Evolutionary conservation across 2,888 invertebrate species (phyloP), one percentile per base, ranked within the genome.

Genomic region (Drosophila nigricruria): DNA sequence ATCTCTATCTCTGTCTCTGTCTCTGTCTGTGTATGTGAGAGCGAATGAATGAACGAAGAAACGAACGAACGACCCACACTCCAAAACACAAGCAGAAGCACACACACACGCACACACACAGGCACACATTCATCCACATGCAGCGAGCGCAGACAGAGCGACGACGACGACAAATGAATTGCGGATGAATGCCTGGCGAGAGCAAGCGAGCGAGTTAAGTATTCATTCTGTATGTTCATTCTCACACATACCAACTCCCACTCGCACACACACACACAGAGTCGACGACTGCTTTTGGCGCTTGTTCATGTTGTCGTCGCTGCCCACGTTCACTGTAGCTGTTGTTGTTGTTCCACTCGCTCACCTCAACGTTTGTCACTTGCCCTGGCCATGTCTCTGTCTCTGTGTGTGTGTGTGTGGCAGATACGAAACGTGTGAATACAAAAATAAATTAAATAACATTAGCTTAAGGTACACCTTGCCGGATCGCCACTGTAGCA

Each of bases 381-480:
- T 63, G 65, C 42, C 54, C 42, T 65, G 65, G 61, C 25, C 66
- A 47, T 58, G 30, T 58, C 40, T 49, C 34, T 53, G 25, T 60
- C 53, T 12, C 36, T 56, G 36, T 59, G 49, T 62, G 25, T 59
- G 43, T 65, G 20, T 60, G 54, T 32, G 18, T 36, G 18, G 64
- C 56, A 52, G 70, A 45, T 49, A 61, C 68, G 47, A 72, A 85
- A 89, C 76, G 86, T 88, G 88, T 90, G 90, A 86, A 86, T 83
- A 83, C 87, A 68, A 88, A 88, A 86, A 88, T 83, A 88, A 89
- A 88, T 88, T 80, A 86, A 86, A 89, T 88, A 86, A 89, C 86
- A 85, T 84, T 89, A 88, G 85, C 73, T 87, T 68, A 59, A 81
- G 82, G 89, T 84, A 84, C 84, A 84, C 84, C 89, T 84, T 89